Evolutionary conservation across 2,888 invertebrate genomes (phyloP), one percentile per base, ranked within the genome.

Genomic region (Sinopyrophorus schimmeli): DNA sequence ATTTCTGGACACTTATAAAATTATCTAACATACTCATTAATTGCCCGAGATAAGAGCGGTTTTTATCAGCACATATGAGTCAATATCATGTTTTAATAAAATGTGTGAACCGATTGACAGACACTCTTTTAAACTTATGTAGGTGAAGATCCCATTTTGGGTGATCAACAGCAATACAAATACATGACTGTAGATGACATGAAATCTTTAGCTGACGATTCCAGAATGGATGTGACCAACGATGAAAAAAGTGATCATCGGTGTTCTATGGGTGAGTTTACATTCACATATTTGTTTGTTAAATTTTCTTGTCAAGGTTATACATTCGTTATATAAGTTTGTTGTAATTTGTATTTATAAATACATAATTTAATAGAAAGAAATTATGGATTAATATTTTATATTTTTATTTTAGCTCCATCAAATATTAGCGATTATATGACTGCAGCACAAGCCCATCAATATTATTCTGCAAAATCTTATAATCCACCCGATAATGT

Each of bases 181-280:
- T 89, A 89, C 74, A 84, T 89, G 83, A 88, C 87, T 47, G 84
- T 83, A 44, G 89, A 89, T 71, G 89, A 89, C 65, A 83, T 88
- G 79, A 88, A 87, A 72, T 82, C 82, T 21, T 77, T 87, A 60
- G 84, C 84, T 44, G 88, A 89, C 72, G 86, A 87, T 69, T 84
- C 85, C 21, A 63, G 70, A 48, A 63, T 74, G 62, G 74, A 74
- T 57, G 74, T 74, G 15, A 74, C 74, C 5, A 69, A 67, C 47
- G 74, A 74, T 52, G 74, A 74, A 47, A 73, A 72, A 54, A 68
- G 70, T 47, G 74, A 74, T 43, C 70, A 73, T 55, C 62, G 74
- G 49, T 68, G 70, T 62, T 74, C 74, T 23, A 66, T 72, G 56
- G 74, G 74, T 74, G 61, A 66, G 53, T 43, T 5, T 12, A 14